Evolutionary conservation across 1,140 invertebrate genomes (phyloP).

Genomic region (Pogonognathellus flavescens): DNA sequence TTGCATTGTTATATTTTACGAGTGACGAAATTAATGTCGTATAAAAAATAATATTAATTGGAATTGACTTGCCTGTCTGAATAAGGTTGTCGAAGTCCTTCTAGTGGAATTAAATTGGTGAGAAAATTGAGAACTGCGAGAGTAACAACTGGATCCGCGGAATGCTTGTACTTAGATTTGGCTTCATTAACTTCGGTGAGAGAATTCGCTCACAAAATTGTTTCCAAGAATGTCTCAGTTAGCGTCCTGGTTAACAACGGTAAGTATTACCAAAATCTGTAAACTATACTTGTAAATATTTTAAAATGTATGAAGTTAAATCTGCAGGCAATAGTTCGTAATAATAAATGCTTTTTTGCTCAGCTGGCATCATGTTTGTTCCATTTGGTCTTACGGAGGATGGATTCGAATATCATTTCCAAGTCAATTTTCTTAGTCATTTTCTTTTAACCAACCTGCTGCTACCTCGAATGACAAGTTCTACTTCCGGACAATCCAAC

Average conservation of each 20-base stretch:
- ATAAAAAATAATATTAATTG: no score
- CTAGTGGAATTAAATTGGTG: slow-evolving; percentile 73
- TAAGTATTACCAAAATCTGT: slow-evolving; percentile 69
- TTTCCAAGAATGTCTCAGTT: slow-evolving; percentile 76
- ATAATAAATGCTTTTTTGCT: slow-evolving; percentile 66
- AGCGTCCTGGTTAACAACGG: slow-evolving; percentile 87
- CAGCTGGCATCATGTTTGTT: slow-evolving; percentile 89
- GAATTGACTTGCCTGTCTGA: no score
- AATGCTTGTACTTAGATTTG: slow-evolving; percentile 74
- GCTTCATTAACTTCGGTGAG: slow-evolving; percentile 81
- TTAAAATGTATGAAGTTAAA: no score
- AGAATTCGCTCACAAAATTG: slow-evolving; percentile 79
- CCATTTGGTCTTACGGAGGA: slow-evolving; percentile 82
- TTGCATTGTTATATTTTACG: no score
- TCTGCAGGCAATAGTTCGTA: no score
- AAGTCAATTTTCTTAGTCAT: slow-evolving; percentile 88
- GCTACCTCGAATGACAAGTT: slow-evolving; percentile 76
- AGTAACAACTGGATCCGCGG: slow-evolving; percentile 71
- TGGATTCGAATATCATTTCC: slow-evolving; percentile 86
- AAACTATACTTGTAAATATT: background rate
- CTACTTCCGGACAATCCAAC: background rate
- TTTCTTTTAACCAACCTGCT: slow-evolving; percentile 88
- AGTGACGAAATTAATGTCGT: no score
- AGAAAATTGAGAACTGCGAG: slow-evolving; percentile 72
- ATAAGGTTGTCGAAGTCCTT: slow-evolving; percentile 72